Evolutionary conservation across 2,888 invertebrate species (phyloP), one percentile per base, ranked within the genome.

Genomic region (Acrocyrtus sp.): DNA sequence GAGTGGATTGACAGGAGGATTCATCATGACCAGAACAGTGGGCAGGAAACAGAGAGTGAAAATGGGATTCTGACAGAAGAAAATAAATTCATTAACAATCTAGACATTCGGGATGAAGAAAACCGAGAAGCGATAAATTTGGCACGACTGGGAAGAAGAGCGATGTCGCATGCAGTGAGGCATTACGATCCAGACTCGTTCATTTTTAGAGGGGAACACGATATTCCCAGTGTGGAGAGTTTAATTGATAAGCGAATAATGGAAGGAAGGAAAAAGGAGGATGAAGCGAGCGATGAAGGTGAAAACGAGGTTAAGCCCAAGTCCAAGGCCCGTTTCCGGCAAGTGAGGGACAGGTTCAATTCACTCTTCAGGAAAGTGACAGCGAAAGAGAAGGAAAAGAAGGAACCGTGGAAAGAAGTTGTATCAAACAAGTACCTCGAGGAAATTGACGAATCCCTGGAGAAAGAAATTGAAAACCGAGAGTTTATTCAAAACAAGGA

Each of bases 171-270:
- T 26, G 47, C 77, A 1, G 63, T 75, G 3, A 47, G 75, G 22
- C 57, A 69, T 12, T 15, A 6, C 10, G 29, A 78, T 48, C 76
- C 75, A 2, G 34, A 39, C 10, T 27, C 67, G 10, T 76, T 75
- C 24, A 53, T 72, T 5, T 75, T 73, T 39, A 2, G 26, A 0
- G 77, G 74, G 2, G 67, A 67, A 1, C 22, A 67, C 41, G 57
- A 60, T 26, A 47, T 74, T 43, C 26, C 24, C n/a, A 48, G 48
- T 0, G n/a, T 72, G 6, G 77, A 77, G 29, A 41, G 51, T 17
- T 29, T 77, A 48, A 74, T 77, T 43, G 74, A 77, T 21, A 29
- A 60, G 34, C 58, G 72, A 53, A 26, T 77, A 6, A 19, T 21
- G 48, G 12, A 24, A 4, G 39, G 41, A n/a, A 6, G 47, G 17